A percentile compares a stretch with the other conserved stretches of the same genome.
These are phyloP conservation scores for Ophion costatus DNA, from an alignment of 2,888 invertebrate genomes.

Conservation along the genomic window DNA sequence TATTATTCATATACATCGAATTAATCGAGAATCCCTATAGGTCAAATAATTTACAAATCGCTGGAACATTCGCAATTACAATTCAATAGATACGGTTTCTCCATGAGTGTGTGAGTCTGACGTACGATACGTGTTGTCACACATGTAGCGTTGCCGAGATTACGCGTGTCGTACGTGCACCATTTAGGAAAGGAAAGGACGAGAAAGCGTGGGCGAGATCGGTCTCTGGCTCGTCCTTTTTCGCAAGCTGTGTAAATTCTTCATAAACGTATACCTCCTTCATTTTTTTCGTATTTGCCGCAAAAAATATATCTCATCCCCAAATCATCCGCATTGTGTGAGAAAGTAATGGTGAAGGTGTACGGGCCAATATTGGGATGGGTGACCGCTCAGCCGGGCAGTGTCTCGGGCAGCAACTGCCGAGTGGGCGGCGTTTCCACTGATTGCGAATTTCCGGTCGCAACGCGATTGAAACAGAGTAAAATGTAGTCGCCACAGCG, in stretches of 20 bases:
- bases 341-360: no score
- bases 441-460: no score
- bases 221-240: constrained; percentile 8
- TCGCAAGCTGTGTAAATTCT: background rate
- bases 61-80: constrained; percentile 53
- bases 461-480: no score
- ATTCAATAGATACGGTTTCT: constrained; percentile 30
- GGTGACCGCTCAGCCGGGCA: no score
- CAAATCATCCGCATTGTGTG: no score
- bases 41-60: constrained; percentile 66
- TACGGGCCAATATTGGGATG: no score
- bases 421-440: no score
- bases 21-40: constrained; percentile 63
- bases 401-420: no score
- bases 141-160: constrained; percentile 22
- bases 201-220: constrained; percentile 37
- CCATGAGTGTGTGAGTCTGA: background rate
- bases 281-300: background rate
- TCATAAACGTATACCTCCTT: background rate
- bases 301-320: background rate
- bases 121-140: constrained; percentile 17
- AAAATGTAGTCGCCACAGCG: no score
- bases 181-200: constrained; percentile 11
- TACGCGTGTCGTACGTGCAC: constrained; percentile 14
- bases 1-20: constrained; percentile 43